phyloP scores from a whole-genome alignment of 2,888 invertebrate genomes.

The Argynnis bischoffii region DNA sequence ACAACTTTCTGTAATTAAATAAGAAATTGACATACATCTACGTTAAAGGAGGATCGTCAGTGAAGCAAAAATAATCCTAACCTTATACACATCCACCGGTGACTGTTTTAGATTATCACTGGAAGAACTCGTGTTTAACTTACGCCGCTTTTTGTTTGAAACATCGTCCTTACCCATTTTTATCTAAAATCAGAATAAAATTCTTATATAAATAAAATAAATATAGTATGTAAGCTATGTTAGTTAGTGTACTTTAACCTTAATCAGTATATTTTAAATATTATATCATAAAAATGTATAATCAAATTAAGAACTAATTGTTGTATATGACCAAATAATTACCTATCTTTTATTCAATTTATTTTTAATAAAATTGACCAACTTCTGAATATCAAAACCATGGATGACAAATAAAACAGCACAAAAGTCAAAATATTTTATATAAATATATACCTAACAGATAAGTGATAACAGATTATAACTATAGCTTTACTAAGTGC shows the following conservation, averaged over 20 bases:
- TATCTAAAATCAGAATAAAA: not conserved
- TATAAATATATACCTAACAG: too few species aligned
- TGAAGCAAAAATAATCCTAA: conserved; percentile 50
- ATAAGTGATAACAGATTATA: too few species aligned
- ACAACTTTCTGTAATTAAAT: conserved; percentile 83
- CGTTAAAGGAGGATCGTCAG: not conserved
- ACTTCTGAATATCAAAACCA: too few species aligned
- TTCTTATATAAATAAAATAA: not conserved
- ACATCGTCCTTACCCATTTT: conserved; percentile 76
- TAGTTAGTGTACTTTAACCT: not conserved
- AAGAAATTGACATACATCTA: conserved; percentile 17
- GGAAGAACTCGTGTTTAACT: conserved; percentile 67
- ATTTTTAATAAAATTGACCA: too few species aligned
- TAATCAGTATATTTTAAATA: too few species aligned
- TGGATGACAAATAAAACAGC: too few species aligned
- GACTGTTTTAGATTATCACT: conserved; percentile 66
- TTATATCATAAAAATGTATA: too few species aligned
- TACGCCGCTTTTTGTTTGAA: conserved; percentile 81
- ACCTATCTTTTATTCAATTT: too few species aligned
- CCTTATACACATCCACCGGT: conserved; percentile 84
- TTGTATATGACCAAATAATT: too few species aligned
- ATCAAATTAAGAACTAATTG: too few species aligned
- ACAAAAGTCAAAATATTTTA: too few species aligned
- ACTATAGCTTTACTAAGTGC: too few species aligned
- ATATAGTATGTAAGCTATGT: not conserved